Evolutionary conservation across 2,113 vertebrate genomes (phyloP).

Genomic region (Leuciscus idus): DNA sequence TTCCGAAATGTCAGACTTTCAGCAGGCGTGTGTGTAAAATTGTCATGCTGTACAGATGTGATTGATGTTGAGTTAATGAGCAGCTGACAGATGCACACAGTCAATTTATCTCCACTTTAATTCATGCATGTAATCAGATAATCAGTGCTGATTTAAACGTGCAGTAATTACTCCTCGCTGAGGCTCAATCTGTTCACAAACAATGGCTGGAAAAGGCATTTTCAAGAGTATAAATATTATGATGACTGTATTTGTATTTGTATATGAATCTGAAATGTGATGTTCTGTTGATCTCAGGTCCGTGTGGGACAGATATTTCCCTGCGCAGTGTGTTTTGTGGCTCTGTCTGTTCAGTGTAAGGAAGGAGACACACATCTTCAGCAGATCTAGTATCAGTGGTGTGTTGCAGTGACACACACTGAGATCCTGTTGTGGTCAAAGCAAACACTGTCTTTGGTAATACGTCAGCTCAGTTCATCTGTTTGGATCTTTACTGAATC

Average conservation of each 20-base stretch:
- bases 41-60: constrained; percentile 53
- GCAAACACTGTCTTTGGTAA: not conserved
- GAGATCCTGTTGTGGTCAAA: not conserved
- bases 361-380: not conserved
- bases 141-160: constrained; percentile 73
- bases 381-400: not conserved
- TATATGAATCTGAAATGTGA: constrained; percentile 21
- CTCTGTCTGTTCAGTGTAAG: not conserved
- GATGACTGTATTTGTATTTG: constrained; percentile 44
- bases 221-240: constrained; percentile 48
- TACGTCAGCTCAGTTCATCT: not conserved
- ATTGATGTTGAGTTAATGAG: constrained; percentile 59
- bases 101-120: constrained; percentile 71
- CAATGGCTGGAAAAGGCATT: constrained; percentile 23
- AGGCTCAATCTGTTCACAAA: not conserved
- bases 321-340: not conserved
- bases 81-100: constrained; percentile 70
- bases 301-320: not conserved
- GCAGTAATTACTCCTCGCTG: constrained; percentile 66
- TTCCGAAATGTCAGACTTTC: not conserved
- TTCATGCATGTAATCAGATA: constrained; percentile 71
- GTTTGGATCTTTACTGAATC: not conserved
- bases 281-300: not conserved
- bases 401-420: not conserved
- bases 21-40: not conserved